A percentile compares a stretch with the other conserved stretches of the same genome.
These are phyloP conservation scores for Drusus annulatus DNA, from an alignment of 1,140 invertebrate species.

Conservation along the genomic window DNA sequence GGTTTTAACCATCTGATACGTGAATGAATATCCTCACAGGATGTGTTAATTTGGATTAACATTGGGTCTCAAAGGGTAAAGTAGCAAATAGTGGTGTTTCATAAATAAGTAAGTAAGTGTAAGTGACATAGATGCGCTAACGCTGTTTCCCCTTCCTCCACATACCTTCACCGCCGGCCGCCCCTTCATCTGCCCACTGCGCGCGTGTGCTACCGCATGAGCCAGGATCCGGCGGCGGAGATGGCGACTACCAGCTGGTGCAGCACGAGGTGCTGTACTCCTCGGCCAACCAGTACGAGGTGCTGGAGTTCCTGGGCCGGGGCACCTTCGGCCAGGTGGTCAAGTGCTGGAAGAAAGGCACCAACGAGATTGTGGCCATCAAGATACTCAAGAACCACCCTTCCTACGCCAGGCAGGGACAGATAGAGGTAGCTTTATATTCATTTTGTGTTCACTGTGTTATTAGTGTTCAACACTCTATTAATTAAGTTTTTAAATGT, in stretches of 20 bases:
- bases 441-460: no score
- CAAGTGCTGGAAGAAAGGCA: constrained; percentile 99
- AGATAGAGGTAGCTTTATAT: constrained; percentile 89
- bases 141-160: constrained; percentile 36
- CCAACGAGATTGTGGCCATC: constrained; percentile 99
- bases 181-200: no score
- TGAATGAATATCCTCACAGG: no score
- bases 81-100: no score
- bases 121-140: constrained; percentile 24
- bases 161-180: constrained; percentile 28
- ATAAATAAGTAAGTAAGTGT: no score
- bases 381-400: constrained; percentile 99
- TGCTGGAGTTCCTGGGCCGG: constrained; percentile 97
- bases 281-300: constrained; percentile 76
- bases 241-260: constrained; percentile 98
- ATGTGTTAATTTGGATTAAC: no score
- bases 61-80: no score
- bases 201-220: no score
- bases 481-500: no score
- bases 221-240: constrained; percentile 81
- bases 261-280: constrained; percentile 99
- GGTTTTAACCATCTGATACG: no score
- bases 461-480: no score
- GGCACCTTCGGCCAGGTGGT: constrained; percentile 99
- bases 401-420: constrained; percentile 98